These are phyloP conservation scores for Balaenoptera acutorostrata DNA, from an alignment of 2,113 vertebrate genomes.

Conservation along the genomic window DNA sequence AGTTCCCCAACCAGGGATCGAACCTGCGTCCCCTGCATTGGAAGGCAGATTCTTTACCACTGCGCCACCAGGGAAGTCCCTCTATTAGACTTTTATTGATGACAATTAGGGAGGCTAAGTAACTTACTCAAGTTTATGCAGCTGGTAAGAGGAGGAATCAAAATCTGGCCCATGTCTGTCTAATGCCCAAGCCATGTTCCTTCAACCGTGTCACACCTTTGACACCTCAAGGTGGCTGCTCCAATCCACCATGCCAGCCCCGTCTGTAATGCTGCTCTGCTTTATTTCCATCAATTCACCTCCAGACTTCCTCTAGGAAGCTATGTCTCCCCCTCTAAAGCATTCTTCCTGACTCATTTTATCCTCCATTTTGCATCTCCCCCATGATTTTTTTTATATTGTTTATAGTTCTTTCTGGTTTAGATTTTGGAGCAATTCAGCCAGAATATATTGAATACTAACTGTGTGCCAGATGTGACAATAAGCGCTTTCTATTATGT, in stretches of 20 bases:
- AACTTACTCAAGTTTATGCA: neutral
- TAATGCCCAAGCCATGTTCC: neutral
- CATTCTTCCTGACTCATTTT: neutral
- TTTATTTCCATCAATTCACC: neutral
- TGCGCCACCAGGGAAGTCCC: no score
- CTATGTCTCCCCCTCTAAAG: neutral
- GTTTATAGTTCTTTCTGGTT: neutral
- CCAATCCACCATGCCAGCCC: no score
- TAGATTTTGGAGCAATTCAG: constrained; percentile 8
- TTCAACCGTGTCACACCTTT: neutral
- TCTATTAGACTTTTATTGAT: neutral
- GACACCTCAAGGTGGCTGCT: accelerated
- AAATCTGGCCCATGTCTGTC: neutral
- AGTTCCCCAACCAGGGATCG: no score
- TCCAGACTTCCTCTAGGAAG: neutral
- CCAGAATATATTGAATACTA: neutral
- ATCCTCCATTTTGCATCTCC: neutral
- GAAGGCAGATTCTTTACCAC: no score
- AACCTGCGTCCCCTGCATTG: no score
- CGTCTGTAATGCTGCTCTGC: neutral
- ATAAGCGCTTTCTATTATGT: neutral
- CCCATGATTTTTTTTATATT: neutral
- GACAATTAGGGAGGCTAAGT: neutral
- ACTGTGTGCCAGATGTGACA: neutral
- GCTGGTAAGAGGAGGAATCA: neutral